Evolutionary conservation across 1,140 invertebrate species (phyloP), one percentile per base, ranked within the genome.

Genomic region (Drosophila neocordata): DNA sequence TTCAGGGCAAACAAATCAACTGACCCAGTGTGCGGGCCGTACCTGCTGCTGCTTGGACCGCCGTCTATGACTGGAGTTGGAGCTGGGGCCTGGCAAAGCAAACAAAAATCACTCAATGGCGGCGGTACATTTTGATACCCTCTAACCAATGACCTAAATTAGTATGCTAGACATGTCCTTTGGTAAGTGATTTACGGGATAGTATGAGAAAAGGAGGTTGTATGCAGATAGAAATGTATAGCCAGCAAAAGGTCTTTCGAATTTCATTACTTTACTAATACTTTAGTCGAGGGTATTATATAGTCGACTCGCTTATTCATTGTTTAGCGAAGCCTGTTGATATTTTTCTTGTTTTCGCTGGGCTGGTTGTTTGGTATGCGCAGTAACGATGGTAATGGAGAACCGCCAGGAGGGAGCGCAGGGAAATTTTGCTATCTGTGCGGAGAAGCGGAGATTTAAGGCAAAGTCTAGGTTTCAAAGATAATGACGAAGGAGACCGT

Each of bases 301-400:
- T 20, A 48, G 41, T 48, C 41, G 41, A 34, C 27, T 67, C 7
- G 35, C 31, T 38, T 20, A 0, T 37, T 52, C 62, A 38, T 62
- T 52, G 22, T 55, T 27, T 18, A 24, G 53, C 55, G 59, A 51
- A 75, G 78, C 64, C 77, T 75, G 79, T 82, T 82, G 70, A 75
- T 81, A 69, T 82, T 70, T 75, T 78, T 77, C 69, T 55, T 66
- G 68, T 60, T 64, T 65, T 66, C 62, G 69, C 64, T 67, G 52
- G 34, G n/a, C 60, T 63, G 60, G 18, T 48, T 20, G 55, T 41
- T 71, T 66, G 67, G 55, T 51, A 65, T 80, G 57, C 41, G 41
- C 41, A 11, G 15, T 48, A 12, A 35, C 9, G 31, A 18, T 64
- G 24, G 20, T 55, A 31, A 69, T 64, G 51, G 65, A 13, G 65